phyloP scores from a whole-genome alignment of 2,797 vertebrate species.

The Sebastes trivittatus region DNA sequence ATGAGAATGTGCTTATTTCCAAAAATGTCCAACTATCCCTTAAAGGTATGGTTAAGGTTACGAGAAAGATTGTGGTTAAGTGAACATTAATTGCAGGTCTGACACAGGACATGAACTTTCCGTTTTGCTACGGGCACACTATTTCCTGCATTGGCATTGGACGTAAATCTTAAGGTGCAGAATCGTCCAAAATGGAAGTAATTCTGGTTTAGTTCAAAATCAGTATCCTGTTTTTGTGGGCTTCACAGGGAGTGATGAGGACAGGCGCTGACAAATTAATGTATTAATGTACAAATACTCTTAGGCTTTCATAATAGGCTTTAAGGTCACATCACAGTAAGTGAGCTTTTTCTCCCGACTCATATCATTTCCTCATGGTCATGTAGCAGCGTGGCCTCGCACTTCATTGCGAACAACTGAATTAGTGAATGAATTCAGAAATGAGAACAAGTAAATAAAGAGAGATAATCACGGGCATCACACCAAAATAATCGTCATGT shows the following conservation, averaged over 20 bases:
- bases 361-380: neutral
- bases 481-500: slow-evolving; percentile 32
- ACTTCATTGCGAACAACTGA: neutral
- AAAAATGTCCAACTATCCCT: neutral
- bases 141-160: neutral
- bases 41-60: neutral
- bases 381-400: neutral
- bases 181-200: neutral
- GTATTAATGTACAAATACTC: neutral
- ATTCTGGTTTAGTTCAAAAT: slow-evolving; percentile 2
- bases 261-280: neutral
- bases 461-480: slow-evolving; percentile 9
- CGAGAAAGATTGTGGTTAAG: neutral
- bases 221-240: neutral
- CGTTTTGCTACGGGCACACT: neutral
- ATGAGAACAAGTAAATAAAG: neutral
- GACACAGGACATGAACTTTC: neutral
- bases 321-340: neutral
- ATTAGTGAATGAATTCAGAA: slow-evolving; percentile 3
- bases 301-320: neutral
- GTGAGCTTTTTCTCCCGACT: neutral
- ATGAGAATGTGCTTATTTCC: neutral
- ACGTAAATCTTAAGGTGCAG: neutral
- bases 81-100: neutral
- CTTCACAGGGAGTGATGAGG: neutral